A percentile compares a stretch with the other conserved stretches of the same genome.
These are phyloP conservation scores for Corythornis cristatus DNA, from an alignment of 2,113 vertebrate genomes.

Conservation along the genomic window DNA sequence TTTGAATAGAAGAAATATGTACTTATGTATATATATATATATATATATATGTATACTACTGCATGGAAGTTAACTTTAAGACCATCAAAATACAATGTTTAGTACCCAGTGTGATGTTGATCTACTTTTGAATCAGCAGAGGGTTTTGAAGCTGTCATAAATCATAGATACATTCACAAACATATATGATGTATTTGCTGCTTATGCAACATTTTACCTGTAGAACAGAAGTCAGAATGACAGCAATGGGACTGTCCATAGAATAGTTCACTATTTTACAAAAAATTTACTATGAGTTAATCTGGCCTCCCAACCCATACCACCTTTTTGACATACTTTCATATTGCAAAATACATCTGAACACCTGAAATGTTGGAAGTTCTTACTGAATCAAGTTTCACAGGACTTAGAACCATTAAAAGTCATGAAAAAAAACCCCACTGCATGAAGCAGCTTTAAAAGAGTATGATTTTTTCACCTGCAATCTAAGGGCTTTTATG, in stretches of 20 bases:
- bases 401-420: not conserved
- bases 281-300: not conserved
- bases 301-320: rapidly evolving
- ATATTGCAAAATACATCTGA: not conserved
- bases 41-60: not conserved
- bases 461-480: not conserved
- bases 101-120: not conserved
- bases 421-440: not conserved
- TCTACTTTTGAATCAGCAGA: not conserved
- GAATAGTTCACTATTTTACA: not conserved
- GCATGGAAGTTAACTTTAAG: not conserved
- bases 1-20: not conserved
- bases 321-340: not conserved
- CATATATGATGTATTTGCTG: not conserved
- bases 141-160: not conserved
- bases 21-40: not conserved
- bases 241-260: not conserved
- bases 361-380: not conserved
- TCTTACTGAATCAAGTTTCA: not conserved
- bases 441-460: not conserved
- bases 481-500: not conserved
- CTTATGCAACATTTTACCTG: not conserved
- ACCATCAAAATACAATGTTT: not conserved
- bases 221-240: not conserved
- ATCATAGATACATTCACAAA: not conserved